Base-by-base conservation (phyloP, 2,113 vertebrate genomes). In the Nibea albiflora region DNA sequence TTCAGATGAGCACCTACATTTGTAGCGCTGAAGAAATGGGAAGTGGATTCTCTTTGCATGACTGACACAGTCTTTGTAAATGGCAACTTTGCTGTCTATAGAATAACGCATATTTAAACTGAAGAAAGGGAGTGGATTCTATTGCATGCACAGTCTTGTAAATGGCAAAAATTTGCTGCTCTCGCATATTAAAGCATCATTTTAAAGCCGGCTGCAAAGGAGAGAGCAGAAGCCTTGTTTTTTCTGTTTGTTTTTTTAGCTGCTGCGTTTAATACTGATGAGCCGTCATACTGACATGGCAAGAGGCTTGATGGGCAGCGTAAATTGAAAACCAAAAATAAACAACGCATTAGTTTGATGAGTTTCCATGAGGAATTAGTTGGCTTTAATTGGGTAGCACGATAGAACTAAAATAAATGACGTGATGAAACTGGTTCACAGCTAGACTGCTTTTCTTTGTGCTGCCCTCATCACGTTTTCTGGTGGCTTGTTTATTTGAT, bases 161-260 rank as follows among this genome's bases (percentile, higher is more conserved):
- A n/a, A n/a, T n/a, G n/a, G n/a, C n/a, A n/a, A n/a, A n/a, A n/a
- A n/a, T n/a, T n/a, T n/a, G n/a, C n/a, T n/a, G n/a, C n/a, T n/a
- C n/a, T n/a, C n/a, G n/a, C n/a, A n/a, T n/a, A n/a, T n/a, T n/a
- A n/a, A 35, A 7, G 31, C 31, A 35, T 35, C 6, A 35, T 35
- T 35, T 35, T 35, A 35, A 35, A 35, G 31, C 31, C 75, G 71
- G 60, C 46, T 58, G 46, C 50, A 74, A 75, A 84, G 47, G 20
- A 69, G 68, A 67, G 1, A 24, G 31, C 31, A 77, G 15, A 75
- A 28, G 54, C 44, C 28, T 49, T 58, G 24, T 26, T 26, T 26
- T 26, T 26, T 26, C 2, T 26, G 11, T 72, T 39, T n/a, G n/a
- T 63, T 90, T 87, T 64, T 76, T 35, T 35, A 84, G 20, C 65